These are phyloP conservation scores for Cyanoderma ruficeps DNA, from an alignment of 2,113 vertebrate species.

Conservation along the genomic window DNA sequence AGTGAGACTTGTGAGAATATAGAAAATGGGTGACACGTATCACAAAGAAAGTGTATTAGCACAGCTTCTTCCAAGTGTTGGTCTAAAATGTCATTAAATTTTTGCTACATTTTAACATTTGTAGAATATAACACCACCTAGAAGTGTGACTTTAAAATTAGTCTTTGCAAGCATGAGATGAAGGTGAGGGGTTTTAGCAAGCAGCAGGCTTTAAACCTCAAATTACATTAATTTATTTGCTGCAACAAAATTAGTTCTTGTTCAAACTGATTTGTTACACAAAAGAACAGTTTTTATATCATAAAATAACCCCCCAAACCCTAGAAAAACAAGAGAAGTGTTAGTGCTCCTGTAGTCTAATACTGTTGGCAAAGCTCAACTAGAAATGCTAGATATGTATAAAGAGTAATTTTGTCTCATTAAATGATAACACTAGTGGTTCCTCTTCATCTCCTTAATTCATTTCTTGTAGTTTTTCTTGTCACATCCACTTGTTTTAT, in stretches of 20 bases:
- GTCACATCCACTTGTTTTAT: constrained; percentile 93
- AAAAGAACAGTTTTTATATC: not conserved
- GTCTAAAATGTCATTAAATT: constrained; percentile 65
- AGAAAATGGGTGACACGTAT: constrained; percentile 22
- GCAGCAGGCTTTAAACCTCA: constrained; percentile 48
- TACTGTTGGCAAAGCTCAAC: not conserved
- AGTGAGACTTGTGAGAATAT: not conserved
- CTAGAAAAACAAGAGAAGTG: not conserved
- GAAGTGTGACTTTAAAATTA: constrained; percentile 72
- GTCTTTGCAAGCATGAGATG: constrained; percentile 59
- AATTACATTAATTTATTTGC: constrained; percentile 66
- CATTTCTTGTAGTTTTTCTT: constrained; percentile 93
- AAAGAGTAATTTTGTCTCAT: constrained; percentile 87
- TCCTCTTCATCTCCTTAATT: constrained; percentile 90
- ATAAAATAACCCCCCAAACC: not conserved
- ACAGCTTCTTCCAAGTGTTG: constrained; percentile 25
- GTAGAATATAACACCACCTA: constrained; percentile 57
- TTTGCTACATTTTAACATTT: constrained; percentile 61
- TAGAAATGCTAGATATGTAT: constrained; percentile 76
- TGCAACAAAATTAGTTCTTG: constrained; percentile 46
- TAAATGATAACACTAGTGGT: constrained; percentile 78
- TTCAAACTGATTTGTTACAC: not conserved
- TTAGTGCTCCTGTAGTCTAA: not conserved
- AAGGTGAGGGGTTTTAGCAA: constrained; percentile 65
- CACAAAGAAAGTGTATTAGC: not conserved